Evolutionary conservation across 2,113 vertebrate species (phyloP), one percentile per base, ranked within the genome.

Genomic region (Scalopus aquaticus): DNA sequence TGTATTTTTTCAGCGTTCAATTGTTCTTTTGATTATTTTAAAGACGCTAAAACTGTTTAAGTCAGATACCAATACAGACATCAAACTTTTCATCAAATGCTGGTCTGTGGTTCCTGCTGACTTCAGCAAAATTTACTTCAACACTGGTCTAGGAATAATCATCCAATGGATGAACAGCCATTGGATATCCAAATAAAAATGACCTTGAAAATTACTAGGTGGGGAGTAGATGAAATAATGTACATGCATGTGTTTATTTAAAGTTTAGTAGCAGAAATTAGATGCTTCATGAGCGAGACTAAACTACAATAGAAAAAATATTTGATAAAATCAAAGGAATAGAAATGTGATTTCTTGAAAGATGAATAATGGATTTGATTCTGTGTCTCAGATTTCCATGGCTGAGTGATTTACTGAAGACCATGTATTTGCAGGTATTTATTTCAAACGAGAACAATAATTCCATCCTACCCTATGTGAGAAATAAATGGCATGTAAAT

Each of bases 401-500:
- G 19, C 72, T 70, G 19, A 44, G 44, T 91, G 35, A 83, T 39
- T 94, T 69, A 64, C 22, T 35, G 16, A 95, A 91, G 9, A 60
- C 2, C 4, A 28, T n/a, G 30, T 91, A 44, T 69, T 51, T 81
- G 39, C 4, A 88, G 56, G 22, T 46, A 77, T 84, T 90, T 90
- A 49, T 89, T 95, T 93, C 26, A 46, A 60, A 62, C 58, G 56
- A 49, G 30, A 86, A 94, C 24, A 87, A 87, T 39, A 83, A 74
- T 79, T 78, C 32, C 74, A 93, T 54, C 56, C 15, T 76, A 9
- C 11, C 4, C 16, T 88, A 54, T 4, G 12, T 54, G 70, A 82
- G 62, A 88, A 93, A 85, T 64, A 92, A 84, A 44, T 86, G 91
- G 65, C 20, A 58, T 42, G 11, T 73, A 89, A 89, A 93, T 91